Evolutionary conservation across 2,888 invertebrate species (phyloP).

Genomic region (Sclerodermus sp.): DNA sequence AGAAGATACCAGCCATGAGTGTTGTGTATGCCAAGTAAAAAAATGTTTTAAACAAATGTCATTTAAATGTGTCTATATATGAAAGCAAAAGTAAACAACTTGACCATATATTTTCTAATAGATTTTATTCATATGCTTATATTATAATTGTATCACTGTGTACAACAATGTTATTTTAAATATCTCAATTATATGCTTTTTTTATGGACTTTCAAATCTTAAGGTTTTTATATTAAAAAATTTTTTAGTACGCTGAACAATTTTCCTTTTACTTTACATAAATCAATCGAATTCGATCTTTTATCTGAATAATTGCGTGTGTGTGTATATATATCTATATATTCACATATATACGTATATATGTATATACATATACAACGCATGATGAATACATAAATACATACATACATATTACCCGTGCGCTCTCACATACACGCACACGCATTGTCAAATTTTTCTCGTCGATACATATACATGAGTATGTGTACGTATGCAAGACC

Average conservation of each 20-base stretch:
- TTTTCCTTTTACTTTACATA: slow-evolving; percentile 44
- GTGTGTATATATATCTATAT: slow-evolving; percentile 27
- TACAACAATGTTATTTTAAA: slow-evolving; percentile 58
- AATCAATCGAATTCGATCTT: slow-evolving; percentile 47
- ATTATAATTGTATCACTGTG: slow-evolving; percentile 59
- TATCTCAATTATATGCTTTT: slow-evolving; percentile 54
- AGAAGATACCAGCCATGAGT: slow-evolving; percentile 52
- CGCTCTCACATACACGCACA: slow-evolving; percentile 30
- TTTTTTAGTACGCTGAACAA: slow-evolving; percentile 52
- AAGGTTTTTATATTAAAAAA: slow-evolving; percentile 50
- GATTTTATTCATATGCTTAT: slow-evolving; percentile 59
- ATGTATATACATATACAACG: slow-evolving; percentile 29
- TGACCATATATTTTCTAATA: slow-evolving; percentile 54
- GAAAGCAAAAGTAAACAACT: slow-evolving; percentile 40
- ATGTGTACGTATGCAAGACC: slow-evolving; percentile 31
- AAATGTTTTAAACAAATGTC: slow-evolving; percentile 8
- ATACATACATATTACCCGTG: slow-evolving; percentile 32
- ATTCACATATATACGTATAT: slow-evolving; percentile 9
- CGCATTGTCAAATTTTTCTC: slow-evolving; percentile 26
- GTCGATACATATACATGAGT: slow-evolving; percentile 28
- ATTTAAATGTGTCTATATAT: slow-evolving; percentile 10
- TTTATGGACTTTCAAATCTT: slow-evolving; percentile 51
- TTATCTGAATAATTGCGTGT: slow-evolving; percentile 41
- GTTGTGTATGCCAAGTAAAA: slow-evolving; percentile 19
- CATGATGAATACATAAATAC: slow-evolving; percentile 33